These are phyloP conservation scores for Achroia grisella DNA, from an alignment of 1,140 invertebrate genomes.

Conservation along the genomic window DNA sequence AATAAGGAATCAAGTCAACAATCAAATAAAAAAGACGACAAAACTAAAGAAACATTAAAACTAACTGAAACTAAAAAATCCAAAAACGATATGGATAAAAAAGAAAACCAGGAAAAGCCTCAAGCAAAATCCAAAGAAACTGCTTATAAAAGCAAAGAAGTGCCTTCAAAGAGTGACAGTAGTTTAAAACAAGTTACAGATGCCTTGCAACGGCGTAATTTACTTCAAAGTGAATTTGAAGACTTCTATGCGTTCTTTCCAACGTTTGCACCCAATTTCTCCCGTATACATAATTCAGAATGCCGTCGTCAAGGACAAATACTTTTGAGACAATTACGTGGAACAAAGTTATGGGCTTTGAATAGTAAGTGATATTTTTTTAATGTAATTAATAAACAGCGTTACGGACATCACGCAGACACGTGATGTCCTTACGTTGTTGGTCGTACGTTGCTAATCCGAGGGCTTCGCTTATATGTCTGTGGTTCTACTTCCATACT, in stretches of 20 bases:
- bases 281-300: conserved; percentile 75
- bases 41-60: conserved; percentile 2
- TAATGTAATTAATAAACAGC: too few species aligned
- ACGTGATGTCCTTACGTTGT: too few species aligned
- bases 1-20: background rate
- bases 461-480: too few species aligned
- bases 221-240: conserved; percentile 70
- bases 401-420: too few species aligned
- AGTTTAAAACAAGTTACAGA: conserved; percentile 42
- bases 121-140: conserved; percentile 8
- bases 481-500: too few species aligned
- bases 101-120: conserved; percentile 8
- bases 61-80: conserved; percentile 7
- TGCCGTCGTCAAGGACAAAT: conserved; percentile 80
- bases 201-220: conserved; percentile 50
- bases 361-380: conserved; percentile 74
- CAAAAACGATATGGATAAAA: too few species aligned
- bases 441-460: too few species aligned
- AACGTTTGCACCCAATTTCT: conserved; percentile 79
- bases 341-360: conserved; percentile 80
- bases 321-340: conserved; percentile 77
- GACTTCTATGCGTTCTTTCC: conserved; percentile 75
- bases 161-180: conserved; percentile 18
- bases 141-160: conserved; percentile 9
- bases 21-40: background rate